Evolutionary conservation across 2,888 invertebrate genomes (phyloP).

Genomic region (Blera fallax): DNA sequence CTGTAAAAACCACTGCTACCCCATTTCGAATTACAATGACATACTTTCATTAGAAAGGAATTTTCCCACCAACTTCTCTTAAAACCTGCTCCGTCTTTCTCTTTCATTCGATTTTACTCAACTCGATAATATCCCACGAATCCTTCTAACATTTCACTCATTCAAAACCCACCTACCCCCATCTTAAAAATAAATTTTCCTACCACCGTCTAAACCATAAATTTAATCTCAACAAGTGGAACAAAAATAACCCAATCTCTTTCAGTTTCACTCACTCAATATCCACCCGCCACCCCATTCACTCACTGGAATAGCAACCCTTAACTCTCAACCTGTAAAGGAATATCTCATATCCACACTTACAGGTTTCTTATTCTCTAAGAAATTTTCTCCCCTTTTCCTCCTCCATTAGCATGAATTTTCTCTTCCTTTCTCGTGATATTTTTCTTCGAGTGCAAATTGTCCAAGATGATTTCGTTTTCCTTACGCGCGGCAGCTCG

Average conservation of each 20-base stretch:
- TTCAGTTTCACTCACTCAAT: neutral
- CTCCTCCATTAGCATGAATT: neutral
- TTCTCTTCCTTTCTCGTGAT: slow-evolving; percentile 12
- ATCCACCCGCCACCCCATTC: neutral
- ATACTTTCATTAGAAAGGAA: too few species aligned
- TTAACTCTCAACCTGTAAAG: neutral
- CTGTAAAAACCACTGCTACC: too few species aligned
- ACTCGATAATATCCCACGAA: neutral
- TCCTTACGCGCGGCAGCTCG: neutral
- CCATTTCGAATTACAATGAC: too few species aligned
- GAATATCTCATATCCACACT: neutral
- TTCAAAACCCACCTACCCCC: neutral
- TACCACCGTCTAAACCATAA: neutral
- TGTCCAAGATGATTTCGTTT: slow-evolving; percentile 33
- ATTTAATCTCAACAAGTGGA: slow-evolving; percentile 44
- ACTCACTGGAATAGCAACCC: neutral
- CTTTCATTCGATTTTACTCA: too few species aligned
- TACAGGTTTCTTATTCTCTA: neutral
- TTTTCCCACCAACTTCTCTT: too few species aligned
- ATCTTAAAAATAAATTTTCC: neutral
- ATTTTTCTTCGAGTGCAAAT: slow-evolving; percentile 24
- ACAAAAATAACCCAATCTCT: neutral
- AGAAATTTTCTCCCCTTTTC: neutral
- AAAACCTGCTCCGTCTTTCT: too few species aligned
- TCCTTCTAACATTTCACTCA: neutral